Base-by-base conservation (phyloP, 92 coral and sea anemone species). In the Siderastrea radians region DNA sequence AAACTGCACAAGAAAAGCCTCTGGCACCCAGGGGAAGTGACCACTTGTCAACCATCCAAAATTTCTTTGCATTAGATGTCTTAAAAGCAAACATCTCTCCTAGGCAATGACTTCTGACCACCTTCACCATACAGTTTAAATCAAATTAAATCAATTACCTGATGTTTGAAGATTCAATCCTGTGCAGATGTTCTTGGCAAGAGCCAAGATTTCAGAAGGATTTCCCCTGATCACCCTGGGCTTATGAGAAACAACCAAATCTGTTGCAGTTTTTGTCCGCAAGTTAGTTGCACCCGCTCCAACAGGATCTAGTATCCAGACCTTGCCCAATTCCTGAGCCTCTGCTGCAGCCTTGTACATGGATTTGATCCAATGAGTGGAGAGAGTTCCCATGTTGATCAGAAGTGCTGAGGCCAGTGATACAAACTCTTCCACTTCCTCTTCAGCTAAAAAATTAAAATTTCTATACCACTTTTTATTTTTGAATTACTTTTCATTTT, bases 261-360 rank as follows among this genome's bases (percentile, higher is more conserved):
- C 92, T 45, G 45, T 89, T 47, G 88, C 83, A 0, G 79, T 75
- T 62, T 89, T 66, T 76, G 92, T 89, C 45, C 92, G 76, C 60
- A 89, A 9, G 47, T 14, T 84, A 7, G 92, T 89, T 63, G 89
- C 92, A 76, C 92, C 92, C 16, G 51, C 89, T 4, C 89, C 92
- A 2, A 83, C 92, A 43, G 92, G 92, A 74, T 89, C 92, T 50
- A 89, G 71, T 49, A 89, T 79, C 92, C 91, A 88, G 68, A 75
- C 72, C 76, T 88, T 88, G 60, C 77, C 88, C 11, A 89, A 65
- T 83, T 75, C 89, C 13, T 49, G 50, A 52, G 92, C 92, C 49
- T 83, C 76, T 61, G 92, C 77, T 13, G 92, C 89, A n/a, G 89
- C 92, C 79, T 83, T 89, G 79, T 83, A 83, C 92, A 89, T 89